Evolutionary conservation across 2,888 invertebrate genomes (phyloP).

Genomic region (Oxystoma pomonae): DNA sequence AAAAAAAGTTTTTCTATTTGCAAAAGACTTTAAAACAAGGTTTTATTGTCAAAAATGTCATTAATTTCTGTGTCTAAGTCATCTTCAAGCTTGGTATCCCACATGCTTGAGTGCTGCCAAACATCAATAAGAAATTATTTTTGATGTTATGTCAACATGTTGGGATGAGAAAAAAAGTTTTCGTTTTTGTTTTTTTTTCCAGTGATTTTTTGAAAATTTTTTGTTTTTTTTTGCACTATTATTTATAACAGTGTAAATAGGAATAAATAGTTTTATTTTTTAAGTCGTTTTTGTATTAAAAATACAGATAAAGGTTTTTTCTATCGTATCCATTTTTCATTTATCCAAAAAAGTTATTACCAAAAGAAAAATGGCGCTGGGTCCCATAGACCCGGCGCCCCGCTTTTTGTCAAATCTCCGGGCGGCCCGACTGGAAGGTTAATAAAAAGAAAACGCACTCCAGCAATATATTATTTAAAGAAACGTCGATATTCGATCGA

Average conservation of each 20-base stretch:
- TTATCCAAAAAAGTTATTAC: background rate
- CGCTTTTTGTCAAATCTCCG: background rate
- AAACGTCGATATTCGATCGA: background rate
- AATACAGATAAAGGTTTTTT: background rate
- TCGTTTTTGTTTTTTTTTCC: background rate
- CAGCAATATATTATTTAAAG: background rate
- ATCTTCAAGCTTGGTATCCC: background rate
- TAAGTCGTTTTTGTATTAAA: background rate
- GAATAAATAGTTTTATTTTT: background rate
- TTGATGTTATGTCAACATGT: background rate
- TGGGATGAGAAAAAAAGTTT: conserved; percentile 1
- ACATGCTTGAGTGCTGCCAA: conserved; percentile 1
- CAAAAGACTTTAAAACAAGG: conserved; percentile 14
- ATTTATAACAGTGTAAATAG: background rate
- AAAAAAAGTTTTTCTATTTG: conserved; percentile 2
- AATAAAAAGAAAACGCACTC: background rate
- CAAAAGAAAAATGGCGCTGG: background rate
- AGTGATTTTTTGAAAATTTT: background rate
- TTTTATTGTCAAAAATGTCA: conserved; percentile 7
- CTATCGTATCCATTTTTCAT: background rate
- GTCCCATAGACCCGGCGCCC: background rate
- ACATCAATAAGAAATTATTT: background rate
- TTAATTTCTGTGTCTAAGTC: conserved; percentile 2
- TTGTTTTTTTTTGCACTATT: background rate
- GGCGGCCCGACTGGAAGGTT: background rate